Evolutionary conservation across 2,113 vertebrate genomes (phyloP).

Genomic region (Oncorhynchus masou): DNA sequence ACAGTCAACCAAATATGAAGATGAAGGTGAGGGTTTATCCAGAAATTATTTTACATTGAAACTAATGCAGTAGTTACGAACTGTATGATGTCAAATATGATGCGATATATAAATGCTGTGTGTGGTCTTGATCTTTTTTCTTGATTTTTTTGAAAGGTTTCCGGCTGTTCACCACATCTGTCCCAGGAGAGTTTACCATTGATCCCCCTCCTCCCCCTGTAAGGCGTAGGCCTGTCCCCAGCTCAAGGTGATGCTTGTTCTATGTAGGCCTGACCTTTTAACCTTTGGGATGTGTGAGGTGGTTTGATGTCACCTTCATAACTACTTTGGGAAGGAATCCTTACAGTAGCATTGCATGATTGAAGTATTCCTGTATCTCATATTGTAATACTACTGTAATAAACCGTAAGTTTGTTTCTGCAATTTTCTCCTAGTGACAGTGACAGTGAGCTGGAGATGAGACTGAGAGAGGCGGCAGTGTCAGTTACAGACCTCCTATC

Average conservation of each 20-base stretch:
- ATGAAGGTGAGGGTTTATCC: slow-evolving; percentile 35
- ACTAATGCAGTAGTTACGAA: neutral
- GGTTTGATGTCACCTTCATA: neutral
- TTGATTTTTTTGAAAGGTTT: slow-evolving; percentile 75
- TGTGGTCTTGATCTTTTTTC: neutral
- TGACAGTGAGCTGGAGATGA: slow-evolving; percentile 81
- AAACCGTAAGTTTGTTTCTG: neutral
- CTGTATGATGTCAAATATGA: neutral
- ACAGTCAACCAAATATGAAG: slow-evolving; percentile 12
- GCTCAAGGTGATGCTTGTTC: slow-evolving; percentile 81
- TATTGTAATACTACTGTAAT: neutral
- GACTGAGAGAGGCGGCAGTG: slow-evolving; percentile 84
- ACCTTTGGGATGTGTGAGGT: neutral
- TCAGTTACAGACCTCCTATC: slow-evolving; percentile 79
- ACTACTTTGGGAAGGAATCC: neutral
- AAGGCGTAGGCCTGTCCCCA: slow-evolving; percentile 66
- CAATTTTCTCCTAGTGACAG: slow-evolving; percentile 61
- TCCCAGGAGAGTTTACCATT: slow-evolving; percentile 68
- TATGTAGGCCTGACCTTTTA: neutral
- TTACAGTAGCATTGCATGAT: neutral
- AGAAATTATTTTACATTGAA: neutral
- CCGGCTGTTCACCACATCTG: slow-evolving; percentile 88
- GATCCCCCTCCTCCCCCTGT: slow-evolving; percentile 43
- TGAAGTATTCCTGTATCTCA: neutral
- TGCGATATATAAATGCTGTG: neutral